These are phyloP conservation scores for Pseudoips prasinana DNA, from an alignment of 2,888 invertebrate genomes.

Conservation along the genomic window DNA sequence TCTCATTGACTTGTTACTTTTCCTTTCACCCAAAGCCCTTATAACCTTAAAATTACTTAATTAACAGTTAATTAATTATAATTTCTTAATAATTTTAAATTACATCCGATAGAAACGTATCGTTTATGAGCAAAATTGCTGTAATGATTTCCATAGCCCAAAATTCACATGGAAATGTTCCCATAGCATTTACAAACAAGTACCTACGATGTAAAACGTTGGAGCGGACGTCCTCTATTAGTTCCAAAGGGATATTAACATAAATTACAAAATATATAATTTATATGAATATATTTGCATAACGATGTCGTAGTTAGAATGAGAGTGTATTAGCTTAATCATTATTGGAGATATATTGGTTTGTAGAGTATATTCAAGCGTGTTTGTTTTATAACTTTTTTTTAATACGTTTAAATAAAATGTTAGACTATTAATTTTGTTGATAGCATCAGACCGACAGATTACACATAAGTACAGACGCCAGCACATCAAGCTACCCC, in stretches of 20 bases:
- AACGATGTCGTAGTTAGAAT: constrained; percentile 14
- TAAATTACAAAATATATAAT: constrained; percentile 39
- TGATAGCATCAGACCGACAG: no score
- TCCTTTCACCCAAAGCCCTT: no score
- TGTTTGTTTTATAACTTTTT: no score
- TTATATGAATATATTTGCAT: constrained; percentile 33
- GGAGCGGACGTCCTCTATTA: constrained; percentile 66
- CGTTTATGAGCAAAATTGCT: constrained; percentile 20
- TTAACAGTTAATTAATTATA: no score
- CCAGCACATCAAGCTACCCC: no score
- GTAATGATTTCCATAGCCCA: constrained; percentile 25
- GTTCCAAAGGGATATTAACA: constrained; percentile 50
- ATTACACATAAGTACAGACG: no score
- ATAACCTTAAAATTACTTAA: no score
- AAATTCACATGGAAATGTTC: constrained; percentile 32
- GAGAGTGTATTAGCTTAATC: constrained; percentile 14
- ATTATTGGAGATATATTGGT: constrained; percentile 9
- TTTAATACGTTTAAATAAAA: no score
- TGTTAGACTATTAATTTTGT: no score
- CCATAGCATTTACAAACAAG: constrained; percentile 30
- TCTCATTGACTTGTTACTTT: background rate
- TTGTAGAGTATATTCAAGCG: background rate
- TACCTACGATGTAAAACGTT: constrained; percentile 28
- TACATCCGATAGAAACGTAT: constrained; percentile 16
- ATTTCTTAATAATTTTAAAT: constrained; percentile 3